Evolutionary conservation across 2,113 vertebrate species (phyloP).

Genomic region (Mesitornis unicolor): DNA sequence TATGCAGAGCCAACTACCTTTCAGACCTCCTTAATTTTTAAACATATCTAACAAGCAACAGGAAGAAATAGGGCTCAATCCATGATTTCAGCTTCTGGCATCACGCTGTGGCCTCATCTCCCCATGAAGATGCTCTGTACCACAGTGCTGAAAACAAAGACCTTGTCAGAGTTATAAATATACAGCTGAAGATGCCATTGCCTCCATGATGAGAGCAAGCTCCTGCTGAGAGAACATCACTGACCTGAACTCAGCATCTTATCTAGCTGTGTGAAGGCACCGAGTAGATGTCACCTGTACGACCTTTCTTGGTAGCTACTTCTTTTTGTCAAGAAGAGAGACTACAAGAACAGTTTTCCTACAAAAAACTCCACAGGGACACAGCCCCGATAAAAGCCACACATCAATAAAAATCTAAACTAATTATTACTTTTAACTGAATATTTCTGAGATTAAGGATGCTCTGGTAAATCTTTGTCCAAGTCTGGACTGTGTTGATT

Average conservation of each 20-base stretch:
- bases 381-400: rapidly evolving
- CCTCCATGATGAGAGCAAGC: neutral
- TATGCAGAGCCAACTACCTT: neutral
- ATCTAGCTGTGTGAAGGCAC: neutral
- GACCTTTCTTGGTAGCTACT: neutral
- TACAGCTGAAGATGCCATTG: neutral
- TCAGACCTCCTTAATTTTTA: neutral
- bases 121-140: neutral
- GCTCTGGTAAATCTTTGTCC: neutral
- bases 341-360: neutral
- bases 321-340: neutral
- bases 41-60: neutral
- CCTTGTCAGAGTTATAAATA: neutral
- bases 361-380: neutral
- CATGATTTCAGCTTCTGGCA: neutral
- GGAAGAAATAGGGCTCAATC: neutral
- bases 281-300: neutral
- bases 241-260: neutral
- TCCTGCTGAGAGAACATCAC: neutral
- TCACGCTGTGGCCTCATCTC: neutral
- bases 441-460: neutral
- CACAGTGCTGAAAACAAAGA: neutral
- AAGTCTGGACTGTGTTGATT: neutral
- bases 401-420: neutral
- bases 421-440: neutral